These are phyloP conservation scores for Triplophysa siluroides DNA, from an alignment of 2,113 vertebrate species.

Conservation along the genomic window DNA sequence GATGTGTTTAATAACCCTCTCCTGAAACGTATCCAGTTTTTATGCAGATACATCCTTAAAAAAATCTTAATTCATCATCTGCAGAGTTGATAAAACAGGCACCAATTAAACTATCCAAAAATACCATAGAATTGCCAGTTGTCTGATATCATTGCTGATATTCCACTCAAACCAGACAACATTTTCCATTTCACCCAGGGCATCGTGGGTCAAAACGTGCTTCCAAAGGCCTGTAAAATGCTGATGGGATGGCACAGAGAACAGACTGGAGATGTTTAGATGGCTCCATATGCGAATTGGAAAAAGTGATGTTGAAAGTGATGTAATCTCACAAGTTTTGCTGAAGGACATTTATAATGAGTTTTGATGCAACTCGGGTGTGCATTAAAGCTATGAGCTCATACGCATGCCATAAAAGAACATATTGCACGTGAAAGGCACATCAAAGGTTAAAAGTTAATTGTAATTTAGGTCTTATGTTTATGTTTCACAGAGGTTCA, in stretches of 20 bases:
- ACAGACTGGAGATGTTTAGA: not conserved
- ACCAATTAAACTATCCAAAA: not conserved
- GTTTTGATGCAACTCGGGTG: slow-evolving; percentile 2
- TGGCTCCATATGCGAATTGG: not conserved
- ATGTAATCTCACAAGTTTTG: not conserved
- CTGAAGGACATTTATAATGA: not conserved
- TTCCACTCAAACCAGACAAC: not conserved
- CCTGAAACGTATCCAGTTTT: not conserved
- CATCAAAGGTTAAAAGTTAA: too few relatives aligned
- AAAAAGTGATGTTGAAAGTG: slow-evolving; percentile 9
- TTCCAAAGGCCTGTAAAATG: slow-evolving; percentile 2
- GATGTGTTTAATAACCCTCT: not conserved
- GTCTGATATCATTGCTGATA: slow-evolving; percentile 17
- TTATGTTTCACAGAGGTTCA: too few relatives aligned
- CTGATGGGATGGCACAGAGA: not conserved
- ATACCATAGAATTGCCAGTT: slow-evolving; percentile 11
- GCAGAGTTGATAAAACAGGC: not conserved
- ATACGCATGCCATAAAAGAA: not conserved
- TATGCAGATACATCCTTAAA: not conserved
- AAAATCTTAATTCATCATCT: not conserved
- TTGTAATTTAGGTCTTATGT: too few relatives aligned
- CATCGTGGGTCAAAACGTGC: slow-evolving; percentile 4
- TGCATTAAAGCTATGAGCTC: not conserved
- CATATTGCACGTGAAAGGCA: not conserved
- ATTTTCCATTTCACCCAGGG: slow-evolving; percentile 13